Conservation (phyloP, 2,888 invertebrate species). For the Eubasilissa splendida region DNA sequence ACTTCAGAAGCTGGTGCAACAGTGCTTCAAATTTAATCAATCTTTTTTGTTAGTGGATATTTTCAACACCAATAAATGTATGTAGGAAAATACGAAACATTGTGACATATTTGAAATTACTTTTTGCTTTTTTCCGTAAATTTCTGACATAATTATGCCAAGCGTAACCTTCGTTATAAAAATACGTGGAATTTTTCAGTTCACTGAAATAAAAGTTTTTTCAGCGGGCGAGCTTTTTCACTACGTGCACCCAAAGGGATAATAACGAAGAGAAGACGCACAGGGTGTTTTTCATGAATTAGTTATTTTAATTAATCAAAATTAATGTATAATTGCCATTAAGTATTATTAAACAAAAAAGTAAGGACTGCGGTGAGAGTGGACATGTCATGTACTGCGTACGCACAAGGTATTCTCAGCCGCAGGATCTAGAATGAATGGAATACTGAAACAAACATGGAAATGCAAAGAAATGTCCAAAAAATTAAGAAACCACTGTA, state of each 20-base stretch:
- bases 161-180: slow-evolving; percentile 40
- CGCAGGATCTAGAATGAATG: no score
- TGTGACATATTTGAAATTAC: slow-evolving; percentile 41
- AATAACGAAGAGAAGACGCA: slow-evolving; percentile 16
- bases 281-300: neutral
- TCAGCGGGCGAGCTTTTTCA: slow-evolving; percentile 35
- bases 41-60: slow-evolving; percentile 3
- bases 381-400: no score
- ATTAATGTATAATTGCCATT: neutral
- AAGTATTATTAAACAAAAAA: no score
- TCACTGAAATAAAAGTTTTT: slow-evolving; percentile 38
- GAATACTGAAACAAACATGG: no score
- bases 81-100: slow-evolving; percentile 35
- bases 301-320: neutral
- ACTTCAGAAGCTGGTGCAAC: no score
- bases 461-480: no score
- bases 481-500: no score
- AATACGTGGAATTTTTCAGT: slow-evolving; percentile 37
- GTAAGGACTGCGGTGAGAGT: no score
- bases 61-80: slow-evolving; percentile 27
- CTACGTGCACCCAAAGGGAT: slow-evolving; percentile 41
- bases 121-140: slow-evolving; percentile 27
- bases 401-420: no score
- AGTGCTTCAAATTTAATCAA: slow-evolving; percentile 28
- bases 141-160: slow-evolving; percentile 40